phyloP scores from a whole-genome alignment of 2,113 vertebrate genomes.

The Casuarius casuarius region DNA sequence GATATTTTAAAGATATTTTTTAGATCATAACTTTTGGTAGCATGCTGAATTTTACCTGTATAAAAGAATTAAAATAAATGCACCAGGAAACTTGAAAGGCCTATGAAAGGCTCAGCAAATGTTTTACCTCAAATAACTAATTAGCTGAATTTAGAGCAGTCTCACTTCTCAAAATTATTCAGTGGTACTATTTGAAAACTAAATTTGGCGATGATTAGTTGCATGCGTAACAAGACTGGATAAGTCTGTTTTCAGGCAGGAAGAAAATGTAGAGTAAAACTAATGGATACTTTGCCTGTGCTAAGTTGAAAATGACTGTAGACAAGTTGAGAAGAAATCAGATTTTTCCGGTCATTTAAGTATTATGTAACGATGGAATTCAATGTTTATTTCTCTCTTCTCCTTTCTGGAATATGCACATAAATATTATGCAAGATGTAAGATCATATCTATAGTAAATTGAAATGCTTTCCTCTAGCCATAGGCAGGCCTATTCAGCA shows the following conservation, averaged over 20 bases:
- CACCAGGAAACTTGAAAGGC: not conserved
- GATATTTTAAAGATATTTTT: not conserved
- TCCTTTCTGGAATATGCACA: not conserved
- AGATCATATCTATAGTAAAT: not conserved
- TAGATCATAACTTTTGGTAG: not conserved
- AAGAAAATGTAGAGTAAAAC: not conserved
- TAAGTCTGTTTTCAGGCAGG: not conserved
- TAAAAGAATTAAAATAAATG: not conserved
- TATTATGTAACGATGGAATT: not conserved
- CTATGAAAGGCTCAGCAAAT: not conserved
- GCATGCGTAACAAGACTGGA: not conserved
- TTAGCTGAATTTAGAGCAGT: not conserved
- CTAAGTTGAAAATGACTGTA: not conserved
- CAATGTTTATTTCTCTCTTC: not conserved
- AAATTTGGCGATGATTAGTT: not conserved
- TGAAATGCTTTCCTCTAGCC: not conserved
- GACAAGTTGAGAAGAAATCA: accelerated
- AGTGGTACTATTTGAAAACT: not conserved
- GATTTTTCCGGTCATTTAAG: not conserved
- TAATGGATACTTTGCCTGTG: not conserved
- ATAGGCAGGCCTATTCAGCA: not conserved
- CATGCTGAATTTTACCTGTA: not conserved
- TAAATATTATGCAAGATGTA: not conserved
- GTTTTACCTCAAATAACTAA: not conserved
- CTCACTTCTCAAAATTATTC: not conserved